A percentile compares a stretch with the other conserved stretches of the same genome.
Evolutionary conservation across 2,797 vertebrate genomes (phyloP).

Genomic region (Semotilus atromaculatus): DNA sequence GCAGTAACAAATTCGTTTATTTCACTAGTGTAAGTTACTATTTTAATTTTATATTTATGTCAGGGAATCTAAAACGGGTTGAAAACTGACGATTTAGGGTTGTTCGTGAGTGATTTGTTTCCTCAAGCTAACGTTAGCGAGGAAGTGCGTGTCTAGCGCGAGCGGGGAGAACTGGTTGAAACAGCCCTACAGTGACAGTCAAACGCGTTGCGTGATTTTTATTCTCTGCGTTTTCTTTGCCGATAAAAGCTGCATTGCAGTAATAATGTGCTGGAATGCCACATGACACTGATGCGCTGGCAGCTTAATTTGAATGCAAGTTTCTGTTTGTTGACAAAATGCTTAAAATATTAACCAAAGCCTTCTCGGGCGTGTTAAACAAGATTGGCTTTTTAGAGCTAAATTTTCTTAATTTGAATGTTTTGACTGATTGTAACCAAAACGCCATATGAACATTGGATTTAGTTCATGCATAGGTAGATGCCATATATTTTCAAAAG

Average conservation of each 20-base stretch:
- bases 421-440: neutral
- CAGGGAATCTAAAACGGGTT: too few species aligned
- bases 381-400: neutral
- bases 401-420: too few species aligned
- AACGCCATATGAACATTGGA: neutral
- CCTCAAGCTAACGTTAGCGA: slow-evolving; percentile 17
- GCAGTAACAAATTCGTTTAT: neutral
- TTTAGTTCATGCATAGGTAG: neutral
- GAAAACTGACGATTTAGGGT: neutral
- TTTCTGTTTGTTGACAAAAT: slow-evolving; percentile 3
- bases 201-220: neutral
- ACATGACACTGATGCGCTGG: neutral
- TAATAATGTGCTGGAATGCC: slow-evolving; percentile 27
- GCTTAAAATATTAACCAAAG: slow-evolving; percentile 20
- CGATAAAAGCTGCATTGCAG: slow-evolving; percentile 24
- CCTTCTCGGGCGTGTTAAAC: neutral
- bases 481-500: neutral
- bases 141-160: slow-evolving; percentile 33
- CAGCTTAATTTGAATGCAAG: neutral
- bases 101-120: neutral
- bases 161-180: slow-evolving; percentile 28
- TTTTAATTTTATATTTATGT: neutral
- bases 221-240: slow-evolving; percentile 7
- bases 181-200: slow-evolving; percentile 35
- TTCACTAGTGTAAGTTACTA: neutral